These are phyloP conservation scores for Cinara cedri DNA, from an alignment of 2,888 invertebrate species.

Conservation along the genomic window DNA sequence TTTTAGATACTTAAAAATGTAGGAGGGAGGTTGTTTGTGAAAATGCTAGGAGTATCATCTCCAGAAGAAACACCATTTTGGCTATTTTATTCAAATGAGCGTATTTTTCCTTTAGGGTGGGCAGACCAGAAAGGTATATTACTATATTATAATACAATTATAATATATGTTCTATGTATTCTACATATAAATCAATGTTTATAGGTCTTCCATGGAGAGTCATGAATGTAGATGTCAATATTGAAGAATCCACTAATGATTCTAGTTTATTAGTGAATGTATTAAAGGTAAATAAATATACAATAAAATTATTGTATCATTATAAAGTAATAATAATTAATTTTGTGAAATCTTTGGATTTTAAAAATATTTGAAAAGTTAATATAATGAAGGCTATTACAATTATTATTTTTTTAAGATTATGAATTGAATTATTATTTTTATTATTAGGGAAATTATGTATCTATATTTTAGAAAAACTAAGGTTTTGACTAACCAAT, in stretches of 20 bases:
- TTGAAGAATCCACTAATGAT: neutral
- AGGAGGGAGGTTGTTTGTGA: conserved; percentile 40
- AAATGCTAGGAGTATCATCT: conserved; percentile 29
- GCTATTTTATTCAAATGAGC: conserved; percentile 51
- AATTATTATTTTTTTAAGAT: too few species aligned
- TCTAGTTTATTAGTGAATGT: conserved; percentile 28
- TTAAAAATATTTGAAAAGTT: too few species aligned
- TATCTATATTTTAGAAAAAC: too few species aligned
- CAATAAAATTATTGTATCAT: neutral
- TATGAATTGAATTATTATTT: too few species aligned
- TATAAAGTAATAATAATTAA: too few species aligned
- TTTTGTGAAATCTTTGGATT: too few species aligned
- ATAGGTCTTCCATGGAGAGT: conserved; percentile 64
- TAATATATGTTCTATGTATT: too few species aligned
- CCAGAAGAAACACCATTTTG: conserved; percentile 41
- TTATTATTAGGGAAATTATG: too few species aligned
- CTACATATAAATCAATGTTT: conserved; percentile 63
- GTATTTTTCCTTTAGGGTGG: conserved; percentile 54
- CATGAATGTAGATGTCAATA: conserved; percentile 62
- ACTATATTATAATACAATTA: neutral
- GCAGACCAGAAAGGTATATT: conserved; percentile 52
- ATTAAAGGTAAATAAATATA: conserved; percentile 40
- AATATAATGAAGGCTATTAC: too few species aligned
- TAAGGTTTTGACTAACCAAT: too few species aligned
- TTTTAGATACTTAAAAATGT: conserved; percentile 39